These are phyloP conservation scores for Arctia plantaginis DNA, from an alignment of 2,888 invertebrate genomes.

Conservation along the genomic window DNA sequence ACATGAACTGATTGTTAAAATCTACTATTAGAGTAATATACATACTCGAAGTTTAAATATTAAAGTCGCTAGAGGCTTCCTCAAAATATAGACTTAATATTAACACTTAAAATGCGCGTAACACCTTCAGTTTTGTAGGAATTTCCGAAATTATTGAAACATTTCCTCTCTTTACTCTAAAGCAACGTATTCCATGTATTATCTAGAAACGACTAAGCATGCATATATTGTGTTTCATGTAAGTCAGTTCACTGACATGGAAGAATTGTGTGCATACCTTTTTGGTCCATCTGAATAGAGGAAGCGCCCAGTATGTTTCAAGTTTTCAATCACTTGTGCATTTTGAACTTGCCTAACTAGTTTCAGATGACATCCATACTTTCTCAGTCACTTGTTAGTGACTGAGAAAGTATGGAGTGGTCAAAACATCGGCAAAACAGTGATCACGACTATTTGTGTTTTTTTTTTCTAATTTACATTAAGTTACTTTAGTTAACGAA, in stretches of 20 bases:
- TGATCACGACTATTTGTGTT: too few relatives aligned
- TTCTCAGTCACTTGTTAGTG: too few relatives aligned
- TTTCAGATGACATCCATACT: too few relatives aligned
- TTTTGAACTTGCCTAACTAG: too few relatives aligned
- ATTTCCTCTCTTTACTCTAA: background rate
- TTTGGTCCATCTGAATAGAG: background rate
- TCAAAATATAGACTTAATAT: background rate
- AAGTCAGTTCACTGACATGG: background rate
- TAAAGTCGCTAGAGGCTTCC: background rate
- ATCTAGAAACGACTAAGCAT: background rate
- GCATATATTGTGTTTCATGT: background rate
- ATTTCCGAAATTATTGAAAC: background rate
- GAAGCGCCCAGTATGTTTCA: background rate
- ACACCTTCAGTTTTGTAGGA: background rate
- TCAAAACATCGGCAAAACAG: too few relatives aligned
- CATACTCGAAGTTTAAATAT: background rate
- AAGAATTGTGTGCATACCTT: conserved; percentile 2
- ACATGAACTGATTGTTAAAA: too few relatives aligned
- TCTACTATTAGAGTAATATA: background rate
- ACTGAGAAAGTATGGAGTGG: too few relatives aligned
- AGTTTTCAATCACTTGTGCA: background rate
- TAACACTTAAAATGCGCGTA: background rate
- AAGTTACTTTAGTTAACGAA: too few relatives aligned
- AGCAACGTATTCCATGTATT: background rate
- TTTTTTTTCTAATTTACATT: too few relatives aligned